Conservation (phyloP, 2,888 invertebrate genomes). For the Agonopterix alstromeriana region DNA sequence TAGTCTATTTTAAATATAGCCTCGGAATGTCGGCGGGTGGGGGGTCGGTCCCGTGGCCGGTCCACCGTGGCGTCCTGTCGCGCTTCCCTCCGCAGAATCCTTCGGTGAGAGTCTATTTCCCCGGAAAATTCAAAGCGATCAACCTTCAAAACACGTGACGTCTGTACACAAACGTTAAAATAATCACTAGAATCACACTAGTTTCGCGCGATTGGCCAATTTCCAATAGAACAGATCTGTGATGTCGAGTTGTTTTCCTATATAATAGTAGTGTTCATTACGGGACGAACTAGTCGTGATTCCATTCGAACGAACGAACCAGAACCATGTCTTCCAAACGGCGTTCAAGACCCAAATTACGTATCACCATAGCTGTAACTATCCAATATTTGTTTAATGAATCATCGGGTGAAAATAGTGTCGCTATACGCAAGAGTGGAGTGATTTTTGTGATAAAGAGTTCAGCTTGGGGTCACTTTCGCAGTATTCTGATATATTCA, state of each 20-base stretch:
- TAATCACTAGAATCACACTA: conserved; percentile 53
- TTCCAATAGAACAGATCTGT: conserved; percentile 54
- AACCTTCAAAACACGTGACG: conserved; percentile 51
- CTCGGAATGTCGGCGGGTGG: conserved; percentile 71
- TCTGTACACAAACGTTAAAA: conserved; percentile 61
- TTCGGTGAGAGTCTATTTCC: conserved; percentile 62
- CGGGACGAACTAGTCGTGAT: conserved; percentile 32
- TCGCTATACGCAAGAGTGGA: conserved; percentile 23
- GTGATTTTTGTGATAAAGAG: conserved; percentile 28
- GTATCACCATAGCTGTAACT: conserved; percentile 64
- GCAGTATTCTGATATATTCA: conserved; percentile 8
- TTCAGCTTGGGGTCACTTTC: conserved; percentile 28
- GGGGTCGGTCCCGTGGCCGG: conserved; percentile 85
- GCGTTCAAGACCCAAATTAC: conserved; percentile 64
- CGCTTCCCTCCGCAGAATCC: conserved; percentile 59
- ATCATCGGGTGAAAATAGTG: conserved; percentile 40
- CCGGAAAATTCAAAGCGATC: conserved; percentile 24
- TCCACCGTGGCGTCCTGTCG: conserved; percentile 78
- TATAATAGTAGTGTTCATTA: conserved; percentile 59
- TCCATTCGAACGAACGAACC: conserved; percentile 26
- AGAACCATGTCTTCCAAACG: conserved; percentile 59
- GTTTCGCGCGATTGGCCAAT: conserved; percentile 66
- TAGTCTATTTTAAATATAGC: conserved; percentile 72
- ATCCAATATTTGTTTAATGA: conserved; percentile 59
- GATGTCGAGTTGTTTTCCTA: conserved; percentile 53